Percentiles rank a stretch among this genome's conserved stretches.
phyloP scores from a whole-genome alignment of 1,140 invertebrate genomes.

The Chelonus insularis region DNA sequence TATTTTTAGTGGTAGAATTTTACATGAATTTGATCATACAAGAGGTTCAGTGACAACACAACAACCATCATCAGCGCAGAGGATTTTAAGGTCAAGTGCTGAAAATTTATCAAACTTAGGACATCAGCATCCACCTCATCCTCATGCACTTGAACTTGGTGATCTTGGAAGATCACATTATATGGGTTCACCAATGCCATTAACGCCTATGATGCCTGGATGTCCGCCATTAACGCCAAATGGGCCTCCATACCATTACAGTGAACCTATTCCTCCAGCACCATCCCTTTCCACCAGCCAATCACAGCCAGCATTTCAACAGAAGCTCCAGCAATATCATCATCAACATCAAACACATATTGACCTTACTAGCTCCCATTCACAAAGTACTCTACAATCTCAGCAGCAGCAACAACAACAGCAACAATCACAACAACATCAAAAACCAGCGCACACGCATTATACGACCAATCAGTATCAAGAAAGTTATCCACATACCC shows the following conservation, averaged over 20 bases:
- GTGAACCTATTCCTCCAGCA: conserved; percentile 55
- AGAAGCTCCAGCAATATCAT: conserved; percentile 53
- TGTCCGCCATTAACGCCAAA: conserved; percentile 55
- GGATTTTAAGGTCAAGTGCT: conserved; percentile 52
- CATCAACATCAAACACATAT: conserved; percentile 43
- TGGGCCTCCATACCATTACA: conserved; percentile 57
- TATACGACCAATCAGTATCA: conserved; percentile 56
- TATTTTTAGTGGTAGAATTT: conserved; percentile 63
- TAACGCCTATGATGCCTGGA: conserved; percentile 57
- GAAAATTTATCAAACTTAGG: conserved; percentile 54
- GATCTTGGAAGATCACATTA: conserved; percentile 51
- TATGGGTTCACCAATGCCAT: conserved; percentile 55
- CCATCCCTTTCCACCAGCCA: conserved; percentile 62
- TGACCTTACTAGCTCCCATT: conserved; percentile 44
- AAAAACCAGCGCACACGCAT: conserved; percentile 53
- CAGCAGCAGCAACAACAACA: conserved; percentile 40
- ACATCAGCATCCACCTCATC: conserved; percentile 54
- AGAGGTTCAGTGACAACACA: conserved; percentile 62
- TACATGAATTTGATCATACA: conserved; percentile 86
- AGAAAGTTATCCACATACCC: conserved; percentile 58
- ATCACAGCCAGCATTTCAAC: conserved; percentile 59
- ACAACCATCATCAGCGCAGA: conserved; percentile 51
- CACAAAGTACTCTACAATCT: conserved; percentile 42
- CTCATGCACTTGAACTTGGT: conserved; percentile 53
- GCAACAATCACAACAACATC: conserved; percentile 42